Conservation (phyloP, 2,113 vertebrate species). For the Spilogale gracilis region DNA sequence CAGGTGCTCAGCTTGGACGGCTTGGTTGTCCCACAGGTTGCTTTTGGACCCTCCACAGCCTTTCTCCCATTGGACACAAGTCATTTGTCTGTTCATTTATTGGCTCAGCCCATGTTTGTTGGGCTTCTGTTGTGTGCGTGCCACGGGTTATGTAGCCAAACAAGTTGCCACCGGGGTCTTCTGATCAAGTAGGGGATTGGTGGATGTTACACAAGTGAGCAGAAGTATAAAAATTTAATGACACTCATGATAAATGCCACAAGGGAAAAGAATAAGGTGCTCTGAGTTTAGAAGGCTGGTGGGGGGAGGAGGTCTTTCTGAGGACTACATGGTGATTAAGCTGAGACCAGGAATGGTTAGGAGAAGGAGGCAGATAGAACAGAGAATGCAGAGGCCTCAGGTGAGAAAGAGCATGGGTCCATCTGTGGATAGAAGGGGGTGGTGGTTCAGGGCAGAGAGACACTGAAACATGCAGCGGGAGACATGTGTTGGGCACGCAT, state of each 20-base stretch:
- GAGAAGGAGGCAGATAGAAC: not conserved
- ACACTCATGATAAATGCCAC: not conserved
- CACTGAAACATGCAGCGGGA: not conserved
- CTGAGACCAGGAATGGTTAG: not conserved
- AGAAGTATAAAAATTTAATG: not conserved
- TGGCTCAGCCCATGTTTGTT: not conserved
- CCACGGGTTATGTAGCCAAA: not conserved
- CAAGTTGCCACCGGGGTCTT: accelerated
- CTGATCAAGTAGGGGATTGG: not conserved
- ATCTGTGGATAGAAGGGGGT: not conserved
- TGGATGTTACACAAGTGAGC: not conserved
- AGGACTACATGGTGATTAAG: not conserved
- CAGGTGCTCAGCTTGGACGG: not conserved
- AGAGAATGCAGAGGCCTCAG: not conserved
- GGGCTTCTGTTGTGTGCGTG: not conserved
- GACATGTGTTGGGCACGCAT: not conserved
- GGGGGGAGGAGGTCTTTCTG: not conserved
- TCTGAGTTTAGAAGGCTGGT: not conserved
- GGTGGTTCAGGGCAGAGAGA: not conserved
- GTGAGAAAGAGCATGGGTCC: not conserved
- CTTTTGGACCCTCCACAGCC: not conserved
- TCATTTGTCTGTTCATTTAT: not conserved
- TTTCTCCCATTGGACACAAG: not conserved
- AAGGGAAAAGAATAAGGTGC: not conserved
- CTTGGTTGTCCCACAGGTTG: not conserved